Evolutionary conservation across 2,113 vertebrate genomes (phyloP).

Genomic region (Apodemus sylvaticus): DNA sequence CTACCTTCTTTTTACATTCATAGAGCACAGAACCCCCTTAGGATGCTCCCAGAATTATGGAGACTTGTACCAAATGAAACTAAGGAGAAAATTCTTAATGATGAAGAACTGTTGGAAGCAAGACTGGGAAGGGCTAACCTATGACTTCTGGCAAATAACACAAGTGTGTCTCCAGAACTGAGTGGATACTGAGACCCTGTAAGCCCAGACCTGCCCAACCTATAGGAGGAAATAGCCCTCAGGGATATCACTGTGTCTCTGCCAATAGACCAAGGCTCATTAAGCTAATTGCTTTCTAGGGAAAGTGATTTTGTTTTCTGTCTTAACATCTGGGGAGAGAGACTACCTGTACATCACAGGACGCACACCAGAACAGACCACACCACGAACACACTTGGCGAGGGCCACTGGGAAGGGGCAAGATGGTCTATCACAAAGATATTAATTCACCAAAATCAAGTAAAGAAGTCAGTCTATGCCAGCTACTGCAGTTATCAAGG

Average conservation of each 20-base stretch:
- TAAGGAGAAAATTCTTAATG: neutral
- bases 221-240: neutral
- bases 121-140: neutral
- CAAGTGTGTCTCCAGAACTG: neutral
- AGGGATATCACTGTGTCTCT: neutral
- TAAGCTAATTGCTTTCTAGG: conserved; percentile 11
- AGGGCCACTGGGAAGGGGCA: neutral
- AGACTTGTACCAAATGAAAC: neutral
- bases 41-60: neutral
- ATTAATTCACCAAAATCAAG: conserved; percentile 11
- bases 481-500: neutral
- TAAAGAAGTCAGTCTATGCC: neutral
- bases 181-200: neutral
- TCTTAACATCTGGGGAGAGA: neutral
- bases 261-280: neutral
- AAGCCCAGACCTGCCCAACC: neutral
- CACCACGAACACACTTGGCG: neutral
- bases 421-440: neutral
- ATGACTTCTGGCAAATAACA: neutral
- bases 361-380: neutral
- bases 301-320: neutral
- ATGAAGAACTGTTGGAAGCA: neutral
- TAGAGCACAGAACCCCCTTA: neutral
- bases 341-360: neutral
- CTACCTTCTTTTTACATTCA: neutral